Evolutionary conservation across 2,113 vertebrate genomes (phyloP).

Genomic region (Stomatorhinus ivindoensis): DNA sequence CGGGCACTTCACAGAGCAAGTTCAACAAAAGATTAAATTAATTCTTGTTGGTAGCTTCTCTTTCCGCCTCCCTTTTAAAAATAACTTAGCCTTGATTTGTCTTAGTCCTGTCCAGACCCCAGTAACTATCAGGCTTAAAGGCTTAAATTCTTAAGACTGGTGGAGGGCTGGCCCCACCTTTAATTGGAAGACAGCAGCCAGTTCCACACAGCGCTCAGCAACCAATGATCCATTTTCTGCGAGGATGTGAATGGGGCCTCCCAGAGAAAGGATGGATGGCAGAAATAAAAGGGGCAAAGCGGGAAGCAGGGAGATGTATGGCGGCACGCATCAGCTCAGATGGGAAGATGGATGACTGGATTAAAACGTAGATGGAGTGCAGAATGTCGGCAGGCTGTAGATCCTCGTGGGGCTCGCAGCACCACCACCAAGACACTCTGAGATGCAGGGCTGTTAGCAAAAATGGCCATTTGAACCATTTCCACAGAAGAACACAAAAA

Average conservation of each 20-base stretch:
- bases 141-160: not conserved
- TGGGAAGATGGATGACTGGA: constrained; percentile 39
- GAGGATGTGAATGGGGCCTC: not conserved
- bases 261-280: constrained; percentile 33
- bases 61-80: not conserved
- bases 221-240: not conserved
- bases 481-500: not conserved
- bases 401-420: not conserved
- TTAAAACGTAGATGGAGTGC: constrained; percentile 21
- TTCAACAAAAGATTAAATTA: not conserved
- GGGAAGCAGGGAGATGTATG: constrained; percentile 33
- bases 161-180: not conserved
- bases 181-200: not conserved
- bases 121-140: not conserved
- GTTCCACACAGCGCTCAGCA: not conserved
- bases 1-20: not conserved
- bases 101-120: not conserved
- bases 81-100: not conserved
- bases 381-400: constrained; percentile 1
- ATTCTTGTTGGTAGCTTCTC: not conserved
- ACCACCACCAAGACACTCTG: constrained; percentile 19
- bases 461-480: not conserved
- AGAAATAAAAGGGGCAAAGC: constrained; percentile 24
- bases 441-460: not conserved
- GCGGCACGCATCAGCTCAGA: constrained; percentile 21